phyloP scores from a whole-genome alignment of 2,113 vertebrate species.

The Dinomys branickii region DNA sequence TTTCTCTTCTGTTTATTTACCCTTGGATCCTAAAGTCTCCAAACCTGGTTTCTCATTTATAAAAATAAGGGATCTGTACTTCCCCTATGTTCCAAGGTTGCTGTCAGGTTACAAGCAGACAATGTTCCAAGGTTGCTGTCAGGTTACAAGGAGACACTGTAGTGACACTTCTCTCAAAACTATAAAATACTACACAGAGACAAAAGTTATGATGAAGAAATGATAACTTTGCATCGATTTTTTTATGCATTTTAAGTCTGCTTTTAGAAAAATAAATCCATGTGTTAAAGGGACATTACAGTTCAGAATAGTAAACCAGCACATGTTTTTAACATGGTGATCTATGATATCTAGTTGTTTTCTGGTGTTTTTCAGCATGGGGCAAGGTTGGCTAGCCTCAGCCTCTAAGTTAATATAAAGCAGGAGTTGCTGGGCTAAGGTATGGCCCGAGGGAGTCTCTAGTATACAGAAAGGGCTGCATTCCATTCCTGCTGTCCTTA shows the following conservation, averaged over 20 bases:
- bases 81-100: background rate
- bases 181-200: background rate
- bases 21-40: background rate
- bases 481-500: background rate
- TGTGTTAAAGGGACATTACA: background rate
- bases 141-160: background rate
- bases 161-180: background rate
- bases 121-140: background rate
- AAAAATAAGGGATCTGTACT: background rate
- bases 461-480: background rate
- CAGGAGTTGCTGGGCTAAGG: background rate
- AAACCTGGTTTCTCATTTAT: background rate
- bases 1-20: background rate
- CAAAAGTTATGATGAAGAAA: background rate
- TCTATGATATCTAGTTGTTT: background rate
- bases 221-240: background rate
- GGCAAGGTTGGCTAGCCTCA: background rate
- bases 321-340: background rate
- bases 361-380: background rate
- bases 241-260: background rate
- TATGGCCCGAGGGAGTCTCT: background rate
- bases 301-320: background rate
- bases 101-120: background rate
- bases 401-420: background rate
- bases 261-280: conserved; percentile 3